phyloP scores from a whole-genome alignment of 1,140 invertebrate species.

The Euwallacea similis region DNA sequence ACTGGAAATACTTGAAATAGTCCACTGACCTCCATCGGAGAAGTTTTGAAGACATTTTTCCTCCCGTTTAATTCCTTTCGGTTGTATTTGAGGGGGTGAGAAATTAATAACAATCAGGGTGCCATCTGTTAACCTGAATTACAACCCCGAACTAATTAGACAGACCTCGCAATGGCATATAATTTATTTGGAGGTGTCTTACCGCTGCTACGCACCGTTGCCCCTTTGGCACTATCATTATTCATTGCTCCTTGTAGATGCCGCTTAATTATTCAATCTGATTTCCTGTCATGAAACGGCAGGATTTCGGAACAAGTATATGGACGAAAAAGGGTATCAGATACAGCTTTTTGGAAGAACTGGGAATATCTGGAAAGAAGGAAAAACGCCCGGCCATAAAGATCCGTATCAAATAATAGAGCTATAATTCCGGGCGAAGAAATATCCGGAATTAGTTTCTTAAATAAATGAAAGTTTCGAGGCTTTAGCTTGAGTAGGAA shows the following conservation, averaged over 20 bases:
- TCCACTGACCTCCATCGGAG: background rate
- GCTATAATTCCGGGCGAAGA: slow-evolving; percentile 19
- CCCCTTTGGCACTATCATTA: slow-evolving; percentile 38
- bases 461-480: background rate
- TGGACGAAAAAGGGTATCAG: no score
- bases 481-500: no score
- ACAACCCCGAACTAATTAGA: slow-evolving; percentile 44
- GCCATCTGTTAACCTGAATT: slow-evolving; percentile 47
- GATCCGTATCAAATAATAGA: slow-evolving; percentile 25
- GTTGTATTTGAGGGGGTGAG: slow-evolving; percentile 14
- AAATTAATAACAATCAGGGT: slow-evolving; percentile 47
- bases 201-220: slow-evolving; percentile 34
- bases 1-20: background rate
- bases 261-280: slow-evolving; percentile 24
- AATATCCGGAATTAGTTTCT: background rate
- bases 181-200: slow-evolving; percentile 37
- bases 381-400: slow-evolving; percentile 2
- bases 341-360: background rate
- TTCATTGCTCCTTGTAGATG: slow-evolving; percentile 32
- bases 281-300: background rate
- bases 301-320: no score
- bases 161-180: slow-evolving; percentile 40
- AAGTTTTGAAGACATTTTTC: background rate
- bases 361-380: background rate
- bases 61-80: slow-evolving; percentile 15